phyloP scores from a whole-genome alignment of 2,888 invertebrate genomes.

The Drepanosiphum platanoidis region DNA sequence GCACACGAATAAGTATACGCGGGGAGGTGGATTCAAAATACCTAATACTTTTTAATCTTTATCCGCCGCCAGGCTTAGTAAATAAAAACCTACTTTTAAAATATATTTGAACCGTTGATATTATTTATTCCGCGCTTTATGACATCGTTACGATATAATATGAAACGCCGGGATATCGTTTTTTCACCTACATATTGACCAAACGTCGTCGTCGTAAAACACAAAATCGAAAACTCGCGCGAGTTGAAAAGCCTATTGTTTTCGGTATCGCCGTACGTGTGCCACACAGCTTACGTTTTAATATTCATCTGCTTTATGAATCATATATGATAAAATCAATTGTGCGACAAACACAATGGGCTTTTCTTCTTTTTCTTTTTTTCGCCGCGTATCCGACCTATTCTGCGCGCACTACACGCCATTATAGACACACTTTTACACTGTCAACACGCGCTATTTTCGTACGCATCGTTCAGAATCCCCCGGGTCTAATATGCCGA shows the following conservation, averaged over 20 bases:
- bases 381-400: neutral
- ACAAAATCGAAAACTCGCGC: neutral
- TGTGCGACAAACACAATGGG: neutral
- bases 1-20: too few relatives aligned
- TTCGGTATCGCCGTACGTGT: neutral
- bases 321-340: slow-evolving; percentile 26
- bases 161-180: neutral
- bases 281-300: neutral
- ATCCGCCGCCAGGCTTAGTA: too few relatives aligned
- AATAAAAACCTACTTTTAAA: too few relatives aligned
- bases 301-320: neutral
- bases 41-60: too few relatives aligned
- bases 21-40: too few relatives aligned
- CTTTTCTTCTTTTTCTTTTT: neutral
- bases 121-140: too few relatives aligned
- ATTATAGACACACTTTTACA: neutral
- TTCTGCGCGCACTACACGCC: neutral
- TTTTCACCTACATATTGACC: too few relatives aligned
- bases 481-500: neutral
- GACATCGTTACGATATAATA: too few relatives aligned
- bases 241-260: neutral
- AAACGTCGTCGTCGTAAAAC: too few relatives aligned
- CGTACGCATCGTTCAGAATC: neutral
- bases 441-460: neutral
- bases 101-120: too few relatives aligned